Evolutionary conservation across 2,797 vertebrate species (phyloP).

Genomic region (Diglossa cyanea): DNA sequence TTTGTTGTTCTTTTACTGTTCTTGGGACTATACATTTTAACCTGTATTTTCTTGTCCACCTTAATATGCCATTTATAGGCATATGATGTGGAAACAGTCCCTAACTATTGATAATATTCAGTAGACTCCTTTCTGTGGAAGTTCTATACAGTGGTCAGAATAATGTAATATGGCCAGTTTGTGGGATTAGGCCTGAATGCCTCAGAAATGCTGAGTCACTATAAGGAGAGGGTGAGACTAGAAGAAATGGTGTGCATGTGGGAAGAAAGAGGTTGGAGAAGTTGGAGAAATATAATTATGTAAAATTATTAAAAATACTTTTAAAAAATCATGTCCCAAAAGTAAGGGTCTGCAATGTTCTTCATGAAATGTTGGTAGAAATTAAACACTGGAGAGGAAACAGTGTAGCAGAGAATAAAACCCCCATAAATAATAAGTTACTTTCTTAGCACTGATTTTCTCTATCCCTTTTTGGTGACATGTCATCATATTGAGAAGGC

Average conservation of each 20-base stretch:
- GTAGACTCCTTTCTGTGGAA: neutral
- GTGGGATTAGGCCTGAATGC: neutral
- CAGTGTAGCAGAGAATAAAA: neutral
- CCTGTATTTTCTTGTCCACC: neutral
- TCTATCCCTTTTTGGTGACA: neutral
- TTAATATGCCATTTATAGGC: neutral
- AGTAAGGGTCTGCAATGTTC: neutral
- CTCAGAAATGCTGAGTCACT: constrained; percentile 57
- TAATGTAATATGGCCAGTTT: neutral
- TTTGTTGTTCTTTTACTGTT: neutral
- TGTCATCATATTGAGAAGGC: neutral
- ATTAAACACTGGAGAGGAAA: neutral
- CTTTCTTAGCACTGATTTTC: neutral
- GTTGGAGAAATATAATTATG: neutral
- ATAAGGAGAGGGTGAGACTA: neutral
- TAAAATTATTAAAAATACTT: neutral
- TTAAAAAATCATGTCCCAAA: neutral
- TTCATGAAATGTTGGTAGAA: neutral
- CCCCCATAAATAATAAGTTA: neutral
- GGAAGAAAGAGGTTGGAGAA: neutral
- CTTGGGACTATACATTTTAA: neutral
- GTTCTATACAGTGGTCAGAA: neutral
- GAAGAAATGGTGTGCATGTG: neutral
- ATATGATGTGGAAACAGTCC: neutral
- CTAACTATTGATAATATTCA: neutral